Evolutionary conservation across 2,888 invertebrate genomes (phyloP).

Genomic region (Morinoia aosen): DNA sequence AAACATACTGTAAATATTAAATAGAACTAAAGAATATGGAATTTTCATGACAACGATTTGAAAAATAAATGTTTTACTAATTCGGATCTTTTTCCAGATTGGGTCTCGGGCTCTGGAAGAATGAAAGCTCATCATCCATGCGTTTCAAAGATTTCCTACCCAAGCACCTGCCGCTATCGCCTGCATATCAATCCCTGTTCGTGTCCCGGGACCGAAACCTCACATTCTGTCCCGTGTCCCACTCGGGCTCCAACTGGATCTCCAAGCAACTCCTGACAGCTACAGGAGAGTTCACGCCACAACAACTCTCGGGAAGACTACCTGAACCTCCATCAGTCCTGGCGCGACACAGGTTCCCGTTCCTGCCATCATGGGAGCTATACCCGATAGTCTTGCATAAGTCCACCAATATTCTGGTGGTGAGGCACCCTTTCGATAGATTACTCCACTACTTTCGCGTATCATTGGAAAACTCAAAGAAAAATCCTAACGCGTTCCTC

Average conservation of each 20-base stretch:
- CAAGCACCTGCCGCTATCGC: constrained; percentile 45
- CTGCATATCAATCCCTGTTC: constrained; percentile 60
- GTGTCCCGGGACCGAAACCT: constrained; percentile 58
- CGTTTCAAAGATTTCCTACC: background rate
- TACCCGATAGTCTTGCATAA: constrained; percentile 59
- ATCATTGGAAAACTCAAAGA: constrained; percentile 60
- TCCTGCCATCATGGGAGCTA: constrained; percentile 63
- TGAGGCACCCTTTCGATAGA: constrained; percentile 62
- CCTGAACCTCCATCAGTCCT: constrained; percentile 58
- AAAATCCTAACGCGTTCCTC: constrained; percentile 58
- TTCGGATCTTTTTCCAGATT: background rate
- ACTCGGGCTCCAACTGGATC: constrained; percentile 59
- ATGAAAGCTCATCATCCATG: background rate
- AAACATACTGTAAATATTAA: background rate
- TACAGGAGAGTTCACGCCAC: constrained; percentile 54
- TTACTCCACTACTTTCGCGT: constrained; percentile 60
- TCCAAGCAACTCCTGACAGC: constrained; percentile 57
- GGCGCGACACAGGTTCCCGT: constrained; percentile 58
- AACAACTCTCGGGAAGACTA: constrained; percentile 46
- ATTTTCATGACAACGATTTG: background rate
- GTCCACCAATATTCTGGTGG: constrained; percentile 57
- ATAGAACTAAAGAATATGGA: background rate
- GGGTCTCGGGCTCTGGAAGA: constrained; percentile 1
- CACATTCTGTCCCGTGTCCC: constrained; percentile 59
- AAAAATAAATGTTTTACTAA: background rate